Evolutionary conservation across 23 tunicate species (phyloP), one percentile per base, ranked within the genome.

Genomic region (Ascidia mentula): DNA sequence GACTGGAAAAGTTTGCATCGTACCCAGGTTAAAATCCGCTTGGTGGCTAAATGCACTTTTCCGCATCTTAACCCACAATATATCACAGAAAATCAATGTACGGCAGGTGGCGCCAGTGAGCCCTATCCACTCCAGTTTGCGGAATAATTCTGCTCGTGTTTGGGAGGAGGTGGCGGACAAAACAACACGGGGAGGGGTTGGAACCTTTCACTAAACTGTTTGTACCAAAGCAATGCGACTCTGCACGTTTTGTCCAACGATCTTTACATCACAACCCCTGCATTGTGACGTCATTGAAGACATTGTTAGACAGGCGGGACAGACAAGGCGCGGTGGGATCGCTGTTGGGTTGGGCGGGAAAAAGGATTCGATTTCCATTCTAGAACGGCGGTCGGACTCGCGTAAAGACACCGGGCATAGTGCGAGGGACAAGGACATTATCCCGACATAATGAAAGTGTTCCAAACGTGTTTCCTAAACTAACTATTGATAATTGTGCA

Each of bases 231-330:
- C 8, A 32, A 22, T 34, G 69, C 38, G 35, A 40, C 38, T 26
- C 80, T 30, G 34, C 59, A 6, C 26, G n/a, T 18, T 46, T 77
- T 45, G 69, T 77, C 37, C 34, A 17, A 17, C 7, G 34, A 69
- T 38, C 80, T 77, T 77, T 77, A 77, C 80, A 77, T 77, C 80
- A 77, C 80, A 77, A 77, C 32, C 69, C 5, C 22, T 5, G 69
- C 37, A 36, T 45, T 77, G 80, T 77, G 69, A 45, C 59, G 12
- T 20, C 20, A 61, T 45, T 26, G 26, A 6, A 6, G 6, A 22
- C 32, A 26, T 6, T 34, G 15, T 45, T 4, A 20, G 13, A 32
- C 75, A 26, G 34, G 82, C 37, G 40, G 71, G 45, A 2, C 20
- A 38, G 6, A 60, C 84, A 61, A 40, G 72, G 4, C 34, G 59